These are phyloP conservation scores for Bombylius major DNA, from an alignment of 2,888 invertebrate species.

Conservation along the genomic window DNA sequence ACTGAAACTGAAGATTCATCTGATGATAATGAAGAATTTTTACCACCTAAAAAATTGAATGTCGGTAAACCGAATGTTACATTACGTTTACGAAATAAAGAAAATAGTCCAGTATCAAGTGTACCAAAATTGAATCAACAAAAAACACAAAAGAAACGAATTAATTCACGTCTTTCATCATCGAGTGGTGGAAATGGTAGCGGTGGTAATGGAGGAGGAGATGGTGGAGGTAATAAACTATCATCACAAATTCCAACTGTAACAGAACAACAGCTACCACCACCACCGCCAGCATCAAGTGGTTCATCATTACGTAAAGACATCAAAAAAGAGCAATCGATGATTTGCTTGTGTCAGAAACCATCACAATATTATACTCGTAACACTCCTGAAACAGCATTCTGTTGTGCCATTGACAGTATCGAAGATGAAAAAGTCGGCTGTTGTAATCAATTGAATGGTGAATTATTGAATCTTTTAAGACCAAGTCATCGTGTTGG, in stretches of 20 bases:
- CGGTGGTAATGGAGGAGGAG: background rate
- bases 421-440: constrained; percentile 64
- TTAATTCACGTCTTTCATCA: background rate
- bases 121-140: background rate
- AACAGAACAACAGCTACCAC: background rate
- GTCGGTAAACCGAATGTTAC: constrained; percentile 34
- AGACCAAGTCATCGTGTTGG: constrained; percentile 64
- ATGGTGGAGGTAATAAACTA: background rate
- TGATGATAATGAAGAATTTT: constrained; percentile 36
- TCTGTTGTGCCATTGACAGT: constrained; percentile 60
- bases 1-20: constrained; percentile 28
- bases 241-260: background rate
- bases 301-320: background rate
- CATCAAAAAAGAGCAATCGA: background rate
- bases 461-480: constrained; percentile 44
- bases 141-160: background rate
- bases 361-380: constrained; percentile 40
- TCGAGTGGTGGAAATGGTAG: background rate
- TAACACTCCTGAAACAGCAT: constrained; percentile 45
- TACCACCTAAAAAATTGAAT: constrained; percentile 27
- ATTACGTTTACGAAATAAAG: constrained; percentile 24
- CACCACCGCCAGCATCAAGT: no score
- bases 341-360: constrained; percentile 41
- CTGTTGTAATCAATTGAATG: constrained; percentile 58
- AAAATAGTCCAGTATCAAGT: background rate